Evolutionary conservation across 2,797 vertebrate species (phyloP).

Genomic region (Tauraco hartlaubi): DNA sequence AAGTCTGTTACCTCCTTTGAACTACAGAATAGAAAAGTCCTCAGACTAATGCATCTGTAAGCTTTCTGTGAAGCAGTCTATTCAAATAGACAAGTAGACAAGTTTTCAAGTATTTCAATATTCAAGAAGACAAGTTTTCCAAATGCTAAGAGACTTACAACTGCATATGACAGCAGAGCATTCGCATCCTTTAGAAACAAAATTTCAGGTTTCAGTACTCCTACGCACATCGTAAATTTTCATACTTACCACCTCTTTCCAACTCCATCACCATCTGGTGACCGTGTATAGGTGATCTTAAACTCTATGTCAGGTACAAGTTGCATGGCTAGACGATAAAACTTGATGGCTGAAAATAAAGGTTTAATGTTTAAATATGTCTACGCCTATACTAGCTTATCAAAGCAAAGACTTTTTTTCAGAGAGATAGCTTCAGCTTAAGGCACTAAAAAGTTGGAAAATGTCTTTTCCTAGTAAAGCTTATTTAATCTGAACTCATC

Average conservation of each 20-base stretch:
- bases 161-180: background rate
- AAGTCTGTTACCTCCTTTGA: background rate
- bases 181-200: background rate
- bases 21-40: background rate
- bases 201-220: background rate
- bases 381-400: background rate
- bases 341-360: constrained; percentile 94
- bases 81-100: background rate
- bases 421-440: background rate
- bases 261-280: constrained; percentile 88
- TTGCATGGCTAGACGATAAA: constrained; percentile 98
- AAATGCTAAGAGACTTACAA: background rate
- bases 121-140: background rate
- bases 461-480: background rate
- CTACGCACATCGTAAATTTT: constrained; percentile 2
- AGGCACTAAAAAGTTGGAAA: background rate
- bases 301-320: constrained; percentile 98
- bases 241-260: constrained; percentile 90
- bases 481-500: background rate
- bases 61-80: background rate
- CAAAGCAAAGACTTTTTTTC: background rate
- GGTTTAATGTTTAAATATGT: constrained; percentile 34
- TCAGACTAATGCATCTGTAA: background rate
- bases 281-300: constrained; percentile 94
- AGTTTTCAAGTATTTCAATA: background rate